Percentiles rank a stretch among this genome's conserved stretches.
phyloP scores from a whole-genome alignment of 2,113 vertebrate genomes.

The Hypanus sabinus region DNA sequence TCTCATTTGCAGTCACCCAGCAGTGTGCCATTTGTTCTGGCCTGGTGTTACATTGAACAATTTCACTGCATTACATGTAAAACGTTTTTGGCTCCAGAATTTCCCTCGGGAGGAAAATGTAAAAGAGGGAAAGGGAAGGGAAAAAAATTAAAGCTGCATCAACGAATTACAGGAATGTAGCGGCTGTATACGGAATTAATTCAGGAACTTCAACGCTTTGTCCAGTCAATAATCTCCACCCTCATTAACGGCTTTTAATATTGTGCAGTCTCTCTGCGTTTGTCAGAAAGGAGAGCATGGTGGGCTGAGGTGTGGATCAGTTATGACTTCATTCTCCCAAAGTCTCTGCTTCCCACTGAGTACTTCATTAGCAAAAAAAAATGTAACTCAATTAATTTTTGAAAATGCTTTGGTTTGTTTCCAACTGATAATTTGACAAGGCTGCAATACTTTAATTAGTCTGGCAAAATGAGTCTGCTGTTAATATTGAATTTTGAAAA shows the following conservation, averaged over 20 bases:
- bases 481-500: neutral
- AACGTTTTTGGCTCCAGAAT: neutral
- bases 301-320: neutral
- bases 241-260: neutral
- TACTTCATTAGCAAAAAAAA: neutral
- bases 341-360: neutral
- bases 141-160: neutral
- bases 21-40: neutral
- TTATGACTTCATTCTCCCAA: neutral
- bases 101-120: slow-evolving; percentile 30
- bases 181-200: neutral
- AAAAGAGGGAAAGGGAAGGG: neutral
- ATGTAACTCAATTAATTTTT: neutral
- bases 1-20: slow-evolving; percentile 31
- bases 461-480: neutral
- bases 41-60: slow-evolving; percentile 10
- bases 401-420: neutral
- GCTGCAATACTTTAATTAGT: neutral
- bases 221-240: neutral
- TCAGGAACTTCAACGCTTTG: neutral
- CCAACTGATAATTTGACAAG: neutral
- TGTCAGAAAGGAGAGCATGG: neutral
- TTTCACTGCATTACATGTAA: slow-evolving; percentile 19
- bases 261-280: neutral
- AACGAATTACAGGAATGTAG: neutral